These are phyloP conservation scores for Drosophila anomelani DNA, from an alignment of 2,888 invertebrate genomes.

Conservation along the genomic window DNA sequence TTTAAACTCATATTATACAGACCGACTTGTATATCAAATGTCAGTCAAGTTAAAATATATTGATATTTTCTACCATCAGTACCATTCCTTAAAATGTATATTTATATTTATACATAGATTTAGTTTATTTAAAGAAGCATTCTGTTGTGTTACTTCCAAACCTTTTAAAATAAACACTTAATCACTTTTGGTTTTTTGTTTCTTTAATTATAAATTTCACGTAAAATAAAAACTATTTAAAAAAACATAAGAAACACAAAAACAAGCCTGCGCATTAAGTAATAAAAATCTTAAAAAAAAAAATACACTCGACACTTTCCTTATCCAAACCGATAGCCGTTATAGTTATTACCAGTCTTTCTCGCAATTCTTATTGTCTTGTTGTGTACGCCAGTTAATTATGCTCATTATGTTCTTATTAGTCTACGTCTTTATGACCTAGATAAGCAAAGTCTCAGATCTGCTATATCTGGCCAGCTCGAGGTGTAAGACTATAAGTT, in stretches of 20 bases:
- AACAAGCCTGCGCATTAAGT: neutral
- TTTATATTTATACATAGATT: too few species aligned
- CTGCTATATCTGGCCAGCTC: neutral
- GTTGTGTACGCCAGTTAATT: neutral
- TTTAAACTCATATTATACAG: too few species aligned
- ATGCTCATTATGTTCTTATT: neutral
- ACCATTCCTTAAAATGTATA: too few species aligned
- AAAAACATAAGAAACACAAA: neutral
- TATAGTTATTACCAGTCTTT: constrained; percentile 20
- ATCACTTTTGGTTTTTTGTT: too few species aligned
- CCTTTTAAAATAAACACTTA: neutral
- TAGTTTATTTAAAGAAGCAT: neutral
- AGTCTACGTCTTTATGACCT: neutral
- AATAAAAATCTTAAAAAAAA: neutral
- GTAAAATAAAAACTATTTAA: neutral
- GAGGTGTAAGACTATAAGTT: neutral
- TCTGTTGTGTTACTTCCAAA: neutral
- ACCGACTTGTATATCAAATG: too few species aligned
- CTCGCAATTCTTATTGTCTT: constrained; percentile 15
- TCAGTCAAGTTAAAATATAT: too few species aligned
- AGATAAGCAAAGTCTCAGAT: neutral
- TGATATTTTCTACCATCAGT: too few species aligned
- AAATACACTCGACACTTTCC: neutral
- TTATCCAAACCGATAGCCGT: constrained; percentile 7
- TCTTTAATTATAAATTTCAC: neutral